A percentile compares a stretch with the other conserved stretches of the same genome.
These are phyloP conservation scores for Psammodynastes pulverulentus DNA, from an alignment of 2,113 vertebrate genomes.

Conservation along the genomic window DNA sequence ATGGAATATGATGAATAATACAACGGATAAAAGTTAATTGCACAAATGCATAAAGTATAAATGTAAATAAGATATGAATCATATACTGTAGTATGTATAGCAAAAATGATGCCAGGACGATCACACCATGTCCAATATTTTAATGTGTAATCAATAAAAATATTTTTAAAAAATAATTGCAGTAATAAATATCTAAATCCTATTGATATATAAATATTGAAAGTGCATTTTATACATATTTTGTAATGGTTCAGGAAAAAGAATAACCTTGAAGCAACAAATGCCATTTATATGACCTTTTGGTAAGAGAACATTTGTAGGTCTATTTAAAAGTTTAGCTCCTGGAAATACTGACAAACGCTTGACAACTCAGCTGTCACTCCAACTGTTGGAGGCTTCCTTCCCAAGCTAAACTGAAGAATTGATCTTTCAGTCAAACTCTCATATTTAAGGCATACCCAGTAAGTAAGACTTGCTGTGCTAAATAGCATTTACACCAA, in stretches of 20 bases:
- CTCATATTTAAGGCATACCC: background rate
- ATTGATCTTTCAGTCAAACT: background rate
- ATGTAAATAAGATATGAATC: too few relatives aligned
- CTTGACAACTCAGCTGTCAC: slow-evolving; percentile 27
- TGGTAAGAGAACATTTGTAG: background rate
- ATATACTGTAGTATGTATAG: too few relatives aligned
- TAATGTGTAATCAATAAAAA: too few relatives aligned
- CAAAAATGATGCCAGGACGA: too few relatives aligned
- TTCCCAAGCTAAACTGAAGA: slow-evolving; percentile 22
- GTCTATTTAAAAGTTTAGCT: slow-evolving; percentile 13
- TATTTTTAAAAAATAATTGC: background rate
- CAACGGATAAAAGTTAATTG: too few relatives aligned
- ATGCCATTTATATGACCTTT: background rate
- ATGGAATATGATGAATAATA: too few relatives aligned
- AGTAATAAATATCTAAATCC: background rate
- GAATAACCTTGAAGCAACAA: background rate
- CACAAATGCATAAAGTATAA: too few relatives aligned
- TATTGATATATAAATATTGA: background rate
- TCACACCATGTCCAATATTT: too few relatives aligned
- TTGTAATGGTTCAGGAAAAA: slow-evolving; percentile 1
- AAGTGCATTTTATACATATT: background rate
- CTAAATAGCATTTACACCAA: background rate
- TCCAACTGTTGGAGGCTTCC: slow-evolving; percentile 22
- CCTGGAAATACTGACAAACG: slow-evolving; percentile 26
- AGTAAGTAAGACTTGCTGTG: background rate